Percentiles rank a stretch among this genome's conserved stretches.
phyloP scores from a whole-genome alignment of 2,113 vertebrate species.

The Taxidea taxus region DNA sequence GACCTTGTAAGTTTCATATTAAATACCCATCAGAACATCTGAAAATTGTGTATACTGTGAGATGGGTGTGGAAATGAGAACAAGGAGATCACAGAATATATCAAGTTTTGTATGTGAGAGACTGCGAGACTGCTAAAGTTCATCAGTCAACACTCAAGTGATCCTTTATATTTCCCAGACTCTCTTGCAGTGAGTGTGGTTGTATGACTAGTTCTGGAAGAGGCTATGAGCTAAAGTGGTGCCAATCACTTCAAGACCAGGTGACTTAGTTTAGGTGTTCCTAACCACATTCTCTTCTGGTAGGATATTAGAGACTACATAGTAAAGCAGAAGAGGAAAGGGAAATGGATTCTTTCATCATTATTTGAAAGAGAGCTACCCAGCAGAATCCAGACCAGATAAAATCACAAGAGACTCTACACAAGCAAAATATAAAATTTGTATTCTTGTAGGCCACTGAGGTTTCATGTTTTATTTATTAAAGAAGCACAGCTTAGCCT shows the following conservation, averaged over 20 bases:
- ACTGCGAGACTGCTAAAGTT: neutral
- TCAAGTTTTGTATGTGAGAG: neutral
- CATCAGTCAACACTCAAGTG: neutral
- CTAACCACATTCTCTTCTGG: neutral
- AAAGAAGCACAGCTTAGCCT: neutral
- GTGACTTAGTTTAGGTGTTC: neutral
- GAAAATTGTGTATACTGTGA: neutral
- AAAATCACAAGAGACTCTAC: neutral
- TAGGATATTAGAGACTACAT: neutral
- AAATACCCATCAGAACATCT: neutral
- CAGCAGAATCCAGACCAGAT: neutral
- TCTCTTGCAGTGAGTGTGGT: neutral
- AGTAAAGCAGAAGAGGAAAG: neutral
- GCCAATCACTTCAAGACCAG: neutral
- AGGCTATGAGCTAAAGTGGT: neutral
- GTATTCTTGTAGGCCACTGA: neutral
- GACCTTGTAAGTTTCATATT: neutral
- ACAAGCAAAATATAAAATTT: neutral
- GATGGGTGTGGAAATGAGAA: neutral
- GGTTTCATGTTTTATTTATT: conserved; percentile 11
- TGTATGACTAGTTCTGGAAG: neutral
- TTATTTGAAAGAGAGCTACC: neutral
- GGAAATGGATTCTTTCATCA: neutral
- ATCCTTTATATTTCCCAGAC: neutral
- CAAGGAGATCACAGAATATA: neutral